Evolutionary conservation across 1,140 invertebrate species (phyloP), one percentile per base, ranked within the genome.

Genomic region (Drosophila saltans): DNA sequence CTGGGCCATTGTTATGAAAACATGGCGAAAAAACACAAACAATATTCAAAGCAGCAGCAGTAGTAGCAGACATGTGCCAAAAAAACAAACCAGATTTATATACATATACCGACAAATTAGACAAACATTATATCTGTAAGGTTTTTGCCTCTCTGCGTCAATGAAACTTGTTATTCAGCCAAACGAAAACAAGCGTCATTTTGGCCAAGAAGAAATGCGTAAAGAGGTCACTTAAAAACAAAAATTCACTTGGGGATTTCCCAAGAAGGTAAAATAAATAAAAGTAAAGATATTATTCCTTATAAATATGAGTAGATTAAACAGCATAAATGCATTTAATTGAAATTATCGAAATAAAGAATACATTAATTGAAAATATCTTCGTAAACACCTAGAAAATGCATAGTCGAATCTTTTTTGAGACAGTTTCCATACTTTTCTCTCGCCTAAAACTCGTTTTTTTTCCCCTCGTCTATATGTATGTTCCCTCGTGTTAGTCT

Each of bases 1-100:
- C 28, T 39, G 41, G 21, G 28, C 28, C 26, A 28, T 65, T 75
- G 43, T 75, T 56, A 75, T 76, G 55, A 66, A 63, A 76, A 76
- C 58, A 69, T 43, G 21, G 43, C 59, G 21, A 43, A 41, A 41
- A 52, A 24, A 52, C 10, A 52, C 10, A 52, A 59, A 59, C 57
- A 39, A 21, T 30, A 33, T 33, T 57, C 3, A 3, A 58, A 21
- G 28, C 30, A 58, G 56, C 16, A 16, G 16, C 16, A 16, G n/a
- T n/a, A n/a, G n/a, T n/a, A n/a, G 16, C 16, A 58, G 56, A 36
- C 56, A 36, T 58, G 56, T 59, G 57, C 57, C 57, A 59, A 59
- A 28, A 30, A 52, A 52, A 52, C 16, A 33, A 39, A 39, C 30
- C 57, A 58, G 56, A 58, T 36, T 8, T 36, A 3, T 16, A 21